Evolutionary conservation across 1,140 invertebrate species (phyloP).

Genomic region (Drosophila aff.): DNA sequence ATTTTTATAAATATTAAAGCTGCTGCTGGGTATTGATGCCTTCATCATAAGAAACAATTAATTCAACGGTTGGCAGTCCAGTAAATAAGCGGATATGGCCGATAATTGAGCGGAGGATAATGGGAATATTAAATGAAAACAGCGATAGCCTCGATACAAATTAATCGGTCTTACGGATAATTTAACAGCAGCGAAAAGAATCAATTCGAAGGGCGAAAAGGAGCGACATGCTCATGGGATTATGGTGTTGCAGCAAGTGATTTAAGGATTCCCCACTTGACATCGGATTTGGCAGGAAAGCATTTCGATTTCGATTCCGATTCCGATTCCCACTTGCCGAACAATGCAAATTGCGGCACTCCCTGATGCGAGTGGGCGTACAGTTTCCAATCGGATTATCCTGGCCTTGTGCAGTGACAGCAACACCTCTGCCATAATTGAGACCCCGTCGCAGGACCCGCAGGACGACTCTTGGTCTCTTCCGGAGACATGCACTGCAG

Average conservation of each 20-base stretch:
- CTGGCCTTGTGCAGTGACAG: slow-evolving; percentile 14
- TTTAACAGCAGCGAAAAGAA: not conserved
- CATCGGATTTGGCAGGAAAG: slow-evolving; percentile 9
- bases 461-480: not conserved
- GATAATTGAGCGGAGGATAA: slow-evolving; percentile 12
- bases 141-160: not conserved
- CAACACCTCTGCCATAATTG: slow-evolving; percentile 29
- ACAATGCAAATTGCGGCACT: slow-evolving; percentile 4
- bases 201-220: not conserved
- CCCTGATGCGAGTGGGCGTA: slow-evolving; percentile 3
- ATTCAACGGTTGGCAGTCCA: not conserved
- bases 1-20: slow-evolving; percentile 13
- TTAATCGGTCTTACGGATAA: not conserved
- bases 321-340: not conserved
- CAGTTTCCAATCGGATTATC: slow-evolving; percentile 32
- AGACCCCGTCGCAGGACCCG: not conserved
- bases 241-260: not conserved
- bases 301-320: slow-evolving; percentile 1
- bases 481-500: not conserved
- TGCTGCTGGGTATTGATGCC: not conserved
- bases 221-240: not conserved
- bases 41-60: not conserved
- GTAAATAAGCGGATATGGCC: not conserved
- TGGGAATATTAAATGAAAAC: not conserved
- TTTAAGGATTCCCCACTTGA: slow-evolving; percentile 13